Base-by-base conservation (phyloP, 23 tunicate genomes). In the Oikopleura vanhoeffeni region DNA sequence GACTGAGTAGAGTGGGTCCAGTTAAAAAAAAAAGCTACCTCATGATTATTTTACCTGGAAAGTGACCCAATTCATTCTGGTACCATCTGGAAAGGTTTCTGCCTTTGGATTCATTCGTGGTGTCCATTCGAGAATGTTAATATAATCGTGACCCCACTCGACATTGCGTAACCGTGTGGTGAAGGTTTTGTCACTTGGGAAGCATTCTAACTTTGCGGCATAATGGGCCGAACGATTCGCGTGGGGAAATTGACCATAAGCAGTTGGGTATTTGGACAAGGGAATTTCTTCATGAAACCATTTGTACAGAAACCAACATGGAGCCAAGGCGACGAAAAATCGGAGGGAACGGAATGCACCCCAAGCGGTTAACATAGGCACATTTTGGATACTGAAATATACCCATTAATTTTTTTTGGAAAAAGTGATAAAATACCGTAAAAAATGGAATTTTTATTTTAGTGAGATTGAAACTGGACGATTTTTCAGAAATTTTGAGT, bases 1-100 rank as follows among this genome's bases (percentile, higher is more conserved):
- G n/a, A n/a, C n/a, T n/a, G n/a, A n/a, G n/a, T n/a, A n/a, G n/a
- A n/a, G n/a, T n/a, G n/a, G n/a, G n/a, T n/a, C n/a, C n/a, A n/a
- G n/a, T n/a, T n/a, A n/a, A n/a, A n/a, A n/a, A n/a, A n/a, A n/a
- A n/a, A n/a, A n/a, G n/a, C n/a, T n/a, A n/a, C n/a, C n/a, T n/a
- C n/a, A n/a, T n/a, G n/a, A n/a, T n/a, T n/a, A n/a, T 49, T 49
- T 49, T 49, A 71, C 79, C 79, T 71, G 79, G 4, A 2, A 71
- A 24, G 79, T 71, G 34, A 71, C 38, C 79, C 79, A 71, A 71
- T 71, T 71, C 79, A 71, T 71, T 71, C 79, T 71, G 38, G 79
- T 71, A 30, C 79, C 79, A 49, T 4, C 79, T 3, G 79, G 79
- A 38, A 13, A 71, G 38, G 79, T 71, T 30, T 71, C 79, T 33